Percentiles rank a stretch among this genome's conserved stretches.
Evolutionary conservation across 2,888 invertebrate species (phyloP).

Genomic region (Himalopsyche kuldschensis): DNA sequence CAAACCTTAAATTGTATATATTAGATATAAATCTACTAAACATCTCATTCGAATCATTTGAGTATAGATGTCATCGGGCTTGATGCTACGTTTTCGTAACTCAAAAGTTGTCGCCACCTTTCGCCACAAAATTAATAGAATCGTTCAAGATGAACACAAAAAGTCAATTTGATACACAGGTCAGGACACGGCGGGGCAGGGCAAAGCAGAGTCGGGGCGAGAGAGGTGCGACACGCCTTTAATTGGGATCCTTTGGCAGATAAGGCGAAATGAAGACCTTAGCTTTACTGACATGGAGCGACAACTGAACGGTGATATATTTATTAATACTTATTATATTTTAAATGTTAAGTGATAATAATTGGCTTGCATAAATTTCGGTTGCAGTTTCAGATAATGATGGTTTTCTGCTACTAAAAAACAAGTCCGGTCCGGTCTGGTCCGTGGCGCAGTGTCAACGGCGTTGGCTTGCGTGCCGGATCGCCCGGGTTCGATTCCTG

Average conservation of each 20-base stretch:
- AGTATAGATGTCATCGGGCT: not conserved
- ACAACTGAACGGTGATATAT: not conserved
- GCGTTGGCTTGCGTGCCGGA: no score
- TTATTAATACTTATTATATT: not conserved
- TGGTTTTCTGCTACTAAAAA: no score
- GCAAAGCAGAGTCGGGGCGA: not conserved
- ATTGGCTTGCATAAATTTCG: no score
- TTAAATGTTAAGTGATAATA: not conserved
- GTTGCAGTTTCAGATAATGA: no score
- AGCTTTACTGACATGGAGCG: not conserved
- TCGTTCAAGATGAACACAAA: conserved; percentile 29
- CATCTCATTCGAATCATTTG: no score
- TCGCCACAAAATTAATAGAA: conserved; percentile 29
- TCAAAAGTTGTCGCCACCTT: not conserved
- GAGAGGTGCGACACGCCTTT: conserved; percentile 15
- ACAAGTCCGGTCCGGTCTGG: no score
- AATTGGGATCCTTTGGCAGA: conserved; percentile 28
- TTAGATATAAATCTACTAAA: no score
- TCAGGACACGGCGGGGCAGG: not conserved
- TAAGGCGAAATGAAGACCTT: conserved; percentile 18
- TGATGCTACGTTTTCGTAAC: not conserved
- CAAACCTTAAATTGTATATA: no score
- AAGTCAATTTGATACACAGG: conserved; percentile 28
- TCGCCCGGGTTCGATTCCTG: no score
- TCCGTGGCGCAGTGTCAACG: no score